These are phyloP conservation scores for Lerista edwardsae DNA, from an alignment of 2,797 vertebrate species.

Conservation along the genomic window DNA sequence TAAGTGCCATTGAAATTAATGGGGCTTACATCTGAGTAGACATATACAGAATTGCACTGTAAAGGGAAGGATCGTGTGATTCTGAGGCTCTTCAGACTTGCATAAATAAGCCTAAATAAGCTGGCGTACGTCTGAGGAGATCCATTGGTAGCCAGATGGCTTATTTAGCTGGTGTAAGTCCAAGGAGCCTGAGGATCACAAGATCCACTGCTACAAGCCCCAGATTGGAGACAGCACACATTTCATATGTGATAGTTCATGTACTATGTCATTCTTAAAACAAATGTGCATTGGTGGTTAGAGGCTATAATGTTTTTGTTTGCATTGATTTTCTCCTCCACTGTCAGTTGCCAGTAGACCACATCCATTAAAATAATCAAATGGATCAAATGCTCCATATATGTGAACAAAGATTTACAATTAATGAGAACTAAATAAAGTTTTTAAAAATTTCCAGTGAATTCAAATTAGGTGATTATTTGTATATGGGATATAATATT, in stretches of 20 bases:
- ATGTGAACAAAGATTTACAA: not conserved
- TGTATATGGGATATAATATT: not conserved
- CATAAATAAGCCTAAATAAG: too few relatives aligned
- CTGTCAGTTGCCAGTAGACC: not conserved
- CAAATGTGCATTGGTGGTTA: not conserved
- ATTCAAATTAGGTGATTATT: not conserved
- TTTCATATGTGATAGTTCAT: not conserved
- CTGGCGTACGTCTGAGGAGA: too few relatives aligned
- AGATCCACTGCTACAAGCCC: too few relatives aligned
- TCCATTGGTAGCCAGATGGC: too few relatives aligned
- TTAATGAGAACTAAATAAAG: not conserved
- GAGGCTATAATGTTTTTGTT: not conserved
- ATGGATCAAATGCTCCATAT: not conserved
- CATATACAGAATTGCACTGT: too few relatives aligned
- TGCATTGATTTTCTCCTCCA: not conserved
- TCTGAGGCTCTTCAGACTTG: too few relatives aligned
- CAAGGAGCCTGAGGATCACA: too few relatives aligned
- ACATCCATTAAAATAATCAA: not conserved
- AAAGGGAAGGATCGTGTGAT: too few relatives aligned
- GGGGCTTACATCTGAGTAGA: too few relatives aligned
- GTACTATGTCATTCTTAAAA: not conserved
- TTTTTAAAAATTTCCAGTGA: not conserved
- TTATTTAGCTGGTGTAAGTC: too few relatives aligned
- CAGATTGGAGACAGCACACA: too few relatives aligned
- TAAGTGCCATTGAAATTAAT: too few relatives aligned